Percentiles rank a stretch among this genome's conserved stretches.
phyloP scores from a whole-genome alignment of 2,113 vertebrate genomes.

The Sula dactylatra region DNA sequence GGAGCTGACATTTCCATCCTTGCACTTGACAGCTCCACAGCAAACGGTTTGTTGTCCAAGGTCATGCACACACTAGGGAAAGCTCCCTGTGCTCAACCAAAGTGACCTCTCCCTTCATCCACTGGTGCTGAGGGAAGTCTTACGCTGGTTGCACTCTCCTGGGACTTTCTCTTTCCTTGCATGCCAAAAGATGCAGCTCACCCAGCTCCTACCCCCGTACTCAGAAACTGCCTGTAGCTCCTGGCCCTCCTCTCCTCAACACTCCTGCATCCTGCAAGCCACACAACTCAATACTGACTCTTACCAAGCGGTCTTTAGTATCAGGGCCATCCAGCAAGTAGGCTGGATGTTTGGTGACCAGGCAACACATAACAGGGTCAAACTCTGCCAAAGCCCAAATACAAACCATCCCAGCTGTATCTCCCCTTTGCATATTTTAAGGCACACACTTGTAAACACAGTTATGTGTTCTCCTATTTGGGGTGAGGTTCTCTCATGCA shows the following conservation, averaged over 20 bases:
- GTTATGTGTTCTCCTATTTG: not conserved
- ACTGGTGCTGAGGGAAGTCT: not conserved
- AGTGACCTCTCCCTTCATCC: not conserved
- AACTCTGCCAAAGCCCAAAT: not conserved
- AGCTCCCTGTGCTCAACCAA: not conserved
- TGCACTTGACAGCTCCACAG: not conserved
- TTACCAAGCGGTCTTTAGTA: not conserved
- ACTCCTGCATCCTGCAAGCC: not conserved
- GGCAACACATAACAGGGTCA: rapidly evolving
- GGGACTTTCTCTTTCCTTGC: not conserved
- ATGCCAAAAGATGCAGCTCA: not conserved
- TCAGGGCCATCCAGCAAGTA: not conserved
- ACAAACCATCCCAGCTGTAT: not conserved
- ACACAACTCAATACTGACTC: not conserved
- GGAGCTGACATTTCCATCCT: not conserved
- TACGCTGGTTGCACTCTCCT: not conserved
- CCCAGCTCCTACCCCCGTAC: rapidly evolving
- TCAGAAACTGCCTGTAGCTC: not conserved
- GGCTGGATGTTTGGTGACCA: not conserved
- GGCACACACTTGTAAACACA: not conserved
- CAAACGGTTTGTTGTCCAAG: not conserved
- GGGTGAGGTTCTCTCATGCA: not conserved
- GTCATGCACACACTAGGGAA: not conserved
- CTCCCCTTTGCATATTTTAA: not conserved
- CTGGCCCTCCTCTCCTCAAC: not conserved